A percentile compares a stretch with the other conserved stretches of the same genome.
Conservation (phyloP, 2,888 invertebrate species). For the Limnephilus rhombicus region DNA sequence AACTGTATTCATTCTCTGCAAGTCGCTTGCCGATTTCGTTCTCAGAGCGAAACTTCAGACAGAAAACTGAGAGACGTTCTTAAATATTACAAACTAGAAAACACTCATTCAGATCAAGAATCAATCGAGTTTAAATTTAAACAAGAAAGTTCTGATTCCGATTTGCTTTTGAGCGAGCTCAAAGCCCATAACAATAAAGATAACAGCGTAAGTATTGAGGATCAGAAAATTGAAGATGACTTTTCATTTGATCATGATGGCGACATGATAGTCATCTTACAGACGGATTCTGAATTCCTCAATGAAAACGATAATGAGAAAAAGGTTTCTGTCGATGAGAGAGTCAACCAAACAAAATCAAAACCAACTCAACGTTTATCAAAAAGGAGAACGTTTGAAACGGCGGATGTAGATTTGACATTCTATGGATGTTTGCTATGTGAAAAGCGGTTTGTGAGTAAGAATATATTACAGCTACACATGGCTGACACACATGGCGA, state of each 20-base stretch:
- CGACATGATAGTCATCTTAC: constrained; percentile 26
- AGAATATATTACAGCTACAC: not conserved
- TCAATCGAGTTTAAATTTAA: not conserved
- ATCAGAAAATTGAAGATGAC: constrained; percentile 11
- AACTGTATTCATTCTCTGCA: constrained; percentile 39
- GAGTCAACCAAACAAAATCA: not conserved
- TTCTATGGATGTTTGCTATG: constrained; percentile 16
- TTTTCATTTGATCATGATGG: constrained; percentile 24
- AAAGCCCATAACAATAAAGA: not conserved
- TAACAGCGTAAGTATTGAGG: not conserved
- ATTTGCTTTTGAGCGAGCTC: not conserved
- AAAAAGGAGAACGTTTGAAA: not conserved
- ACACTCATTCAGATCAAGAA: not conserved
- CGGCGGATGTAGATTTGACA: not conserved
- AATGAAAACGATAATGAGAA: not conserved
- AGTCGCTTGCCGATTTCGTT: constrained; percentile 20
- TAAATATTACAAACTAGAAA: not conserved
- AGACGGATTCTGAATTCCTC: constrained; percentile 27
- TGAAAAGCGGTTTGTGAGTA: constrained; percentile 17
- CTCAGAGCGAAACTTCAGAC: constrained; percentile 27
- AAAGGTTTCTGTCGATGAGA: not conserved
- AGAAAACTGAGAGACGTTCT: constrained; percentile 33
- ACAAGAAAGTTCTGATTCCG: constrained; percentile 16
- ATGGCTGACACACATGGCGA: constrained; percentile 19
- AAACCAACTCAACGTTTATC: not conserved